Evolutionary conservation across 2,797 vertebrate genomes (phyloP).

Genomic region (Hephaestus fuliginosus): DNA sequence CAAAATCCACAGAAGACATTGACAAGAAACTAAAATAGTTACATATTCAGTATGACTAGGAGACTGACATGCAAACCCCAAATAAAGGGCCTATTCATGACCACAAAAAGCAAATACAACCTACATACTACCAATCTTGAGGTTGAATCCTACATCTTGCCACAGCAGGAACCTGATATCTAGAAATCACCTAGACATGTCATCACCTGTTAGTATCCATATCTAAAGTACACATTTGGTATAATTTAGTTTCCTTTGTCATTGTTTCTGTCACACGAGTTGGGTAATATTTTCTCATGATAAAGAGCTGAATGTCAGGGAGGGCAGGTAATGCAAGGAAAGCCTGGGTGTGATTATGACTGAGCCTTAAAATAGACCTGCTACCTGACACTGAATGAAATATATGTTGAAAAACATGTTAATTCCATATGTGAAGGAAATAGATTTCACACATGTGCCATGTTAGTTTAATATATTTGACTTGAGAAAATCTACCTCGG

Average conservation of each 20-base stretch:
- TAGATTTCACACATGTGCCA: conserved; percentile 60
- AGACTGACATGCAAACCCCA: conserved; percentile 13
- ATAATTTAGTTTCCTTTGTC: conserved; percentile 56
- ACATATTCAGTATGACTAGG: conserved; percentile 22
- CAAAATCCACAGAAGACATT: conserved; percentile 16
- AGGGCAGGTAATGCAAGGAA: conserved; percentile 41
- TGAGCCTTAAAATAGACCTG: conserved; percentile 65
- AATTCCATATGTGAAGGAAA: conserved; percentile 60
- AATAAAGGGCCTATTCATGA: conserved; percentile 64
- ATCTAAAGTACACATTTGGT: conserved; percentile 59
- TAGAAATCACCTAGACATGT: conserved; percentile 52
- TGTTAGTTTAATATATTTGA: conserved; percentile 50
- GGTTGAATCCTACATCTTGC: conserved; percentile 48
- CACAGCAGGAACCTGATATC: conserved; percentile 49
- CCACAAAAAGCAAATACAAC: conserved; percentile 44
- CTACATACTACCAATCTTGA: conserved; percentile 25
- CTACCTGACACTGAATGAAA: conserved; percentile 59
- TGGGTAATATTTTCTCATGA: conserved; percentile 56
- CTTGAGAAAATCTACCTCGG: conserved; percentile 26
- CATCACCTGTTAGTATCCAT: conserved; percentile 61
- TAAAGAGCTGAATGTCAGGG: conserved; percentile 49
- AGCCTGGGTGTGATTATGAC: conserved; percentile 60
- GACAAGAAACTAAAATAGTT: conserved; percentile 10
- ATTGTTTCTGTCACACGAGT: conserved; percentile 39
- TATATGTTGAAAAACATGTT: conserved; percentile 52